Evolutionary conservation across 2,797 vertebrate genomes (phyloP).

Genomic region (Cichlasoma orientale): DNA sequence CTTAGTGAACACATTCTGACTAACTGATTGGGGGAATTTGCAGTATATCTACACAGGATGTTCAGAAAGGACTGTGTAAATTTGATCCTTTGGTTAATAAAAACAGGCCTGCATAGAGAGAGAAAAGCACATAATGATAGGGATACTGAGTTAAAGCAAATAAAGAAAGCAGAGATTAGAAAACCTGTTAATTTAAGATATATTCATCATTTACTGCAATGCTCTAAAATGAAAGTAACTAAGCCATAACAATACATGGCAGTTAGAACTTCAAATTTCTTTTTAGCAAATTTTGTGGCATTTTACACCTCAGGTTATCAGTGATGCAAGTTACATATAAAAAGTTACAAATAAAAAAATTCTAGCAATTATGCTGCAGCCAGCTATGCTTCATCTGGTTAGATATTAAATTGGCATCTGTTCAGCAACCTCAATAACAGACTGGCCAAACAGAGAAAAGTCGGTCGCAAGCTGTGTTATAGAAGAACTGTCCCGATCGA

Average conservation of each 20-base stretch:
- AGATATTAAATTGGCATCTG: constrained; percentile 24
- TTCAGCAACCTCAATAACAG: background rate
- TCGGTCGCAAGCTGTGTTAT: background rate
- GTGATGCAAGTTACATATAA: background rate
- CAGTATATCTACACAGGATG: background rate
- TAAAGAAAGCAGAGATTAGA: constrained; percentile 22
- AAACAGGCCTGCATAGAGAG: constrained; percentile 6
- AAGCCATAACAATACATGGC: background rate
- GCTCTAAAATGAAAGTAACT: constrained; percentile 14
- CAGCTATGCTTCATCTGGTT: constrained; percentile 2
- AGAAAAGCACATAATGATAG: constrained; percentile 6
- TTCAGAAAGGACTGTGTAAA: background rate
- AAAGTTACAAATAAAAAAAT: too few relatives aligned
- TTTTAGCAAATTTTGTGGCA: background rate
- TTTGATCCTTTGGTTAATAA: background rate
- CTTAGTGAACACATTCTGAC: background rate
- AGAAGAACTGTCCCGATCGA: background rate
- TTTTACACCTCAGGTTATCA: background rate
- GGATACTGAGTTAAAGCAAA: constrained; percentile 37
- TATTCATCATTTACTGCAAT: constrained; percentile 11
- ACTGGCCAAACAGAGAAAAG: background rate
- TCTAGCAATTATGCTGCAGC: background rate
- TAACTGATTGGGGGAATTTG: background rate
- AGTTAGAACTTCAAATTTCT: background rate
- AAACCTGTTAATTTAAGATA: background rate